These are phyloP conservation scores for Nothobranchius furzeri DNA, from an alignment of 2,113 vertebrate genomes.

Conservation along the genomic window DNA sequence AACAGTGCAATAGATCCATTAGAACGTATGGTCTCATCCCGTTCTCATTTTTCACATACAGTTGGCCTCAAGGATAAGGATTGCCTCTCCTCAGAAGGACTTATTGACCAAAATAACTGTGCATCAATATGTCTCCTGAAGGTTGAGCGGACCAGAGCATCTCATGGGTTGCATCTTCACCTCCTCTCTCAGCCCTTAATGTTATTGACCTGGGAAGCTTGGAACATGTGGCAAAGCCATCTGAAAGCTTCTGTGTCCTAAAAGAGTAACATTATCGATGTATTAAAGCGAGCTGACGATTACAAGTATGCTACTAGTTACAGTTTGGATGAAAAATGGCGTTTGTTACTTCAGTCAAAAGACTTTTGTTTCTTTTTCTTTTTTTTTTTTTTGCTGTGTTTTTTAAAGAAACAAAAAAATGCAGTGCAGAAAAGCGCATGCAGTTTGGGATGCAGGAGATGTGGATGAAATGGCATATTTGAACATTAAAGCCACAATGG, in stretches of 20 bases:
- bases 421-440: too few relatives aligned
- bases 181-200: conserved; percentile 60
- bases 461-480: too few relatives aligned
- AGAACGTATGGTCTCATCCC: conserved; percentile 73
- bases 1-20: conserved; percentile 67
- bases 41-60: conserved; percentile 78
- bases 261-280: conserved; percentile 24
- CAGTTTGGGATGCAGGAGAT: neutral
- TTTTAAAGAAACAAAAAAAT: conserved; percentile 37
- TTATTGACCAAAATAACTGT: conserved; percentile 82
- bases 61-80: conserved; percentile 77
- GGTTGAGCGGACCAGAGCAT: conserved; percentile 67
- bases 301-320: conserved; percentile 15
- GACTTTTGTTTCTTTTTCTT: neutral
- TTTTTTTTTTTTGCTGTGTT: conserved; percentile 41
- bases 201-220: conserved; percentile 61
- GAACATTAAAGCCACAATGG: too few relatives aligned
- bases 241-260: conserved; percentile 36
- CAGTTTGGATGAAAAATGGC: conserved; percentile 22
- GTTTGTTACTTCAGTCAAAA: conserved; percentile 28
- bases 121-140: conserved; percentile 79
- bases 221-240: conserved; percentile 29
- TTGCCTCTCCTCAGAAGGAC: conserved; percentile 76
- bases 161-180: conserved; percentile 72
- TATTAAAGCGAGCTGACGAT: conserved; percentile 11